Percentiles rank a stretch among this genome's conserved stretches.
Conservation (phyloP, 2,888 invertebrate species). For the Coenonympha glycerion region DNA sequence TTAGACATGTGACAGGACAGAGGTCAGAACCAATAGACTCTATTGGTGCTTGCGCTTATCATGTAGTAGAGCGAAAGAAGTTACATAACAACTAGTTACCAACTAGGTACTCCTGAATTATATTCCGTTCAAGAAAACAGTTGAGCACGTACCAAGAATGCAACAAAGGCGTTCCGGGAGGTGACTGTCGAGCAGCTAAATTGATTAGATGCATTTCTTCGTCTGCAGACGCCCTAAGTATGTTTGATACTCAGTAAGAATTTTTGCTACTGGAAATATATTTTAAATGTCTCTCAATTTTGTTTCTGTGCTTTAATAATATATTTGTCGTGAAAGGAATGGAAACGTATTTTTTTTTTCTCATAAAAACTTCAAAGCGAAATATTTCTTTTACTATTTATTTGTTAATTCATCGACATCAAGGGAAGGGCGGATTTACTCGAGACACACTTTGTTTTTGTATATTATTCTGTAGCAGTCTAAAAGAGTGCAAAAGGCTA, state of each 20-base stretch:
- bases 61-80: too few relatives aligned
- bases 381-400: conserved; percentile 17
- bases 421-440: not conserved
- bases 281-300: conserved; percentile 14
- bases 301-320: conserved; percentile 11
- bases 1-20: too few relatives aligned
- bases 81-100: not conserved
- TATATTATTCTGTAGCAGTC: too few relatives aligned
- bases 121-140: not conserved
- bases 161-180: not conserved
- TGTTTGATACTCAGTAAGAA: conserved; percentile 10
- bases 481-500: too few relatives aligned
- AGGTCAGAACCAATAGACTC: too few relatives aligned
- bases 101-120: not conserved
- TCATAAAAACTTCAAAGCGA: conserved; percentile 13
- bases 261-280: conserved; percentile 9
- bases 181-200: not conserved
- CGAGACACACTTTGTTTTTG: not conserved
- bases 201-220: not conserved
- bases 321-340: conserved; percentile 16
- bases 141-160: not conserved
- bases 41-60: too few relatives aligned
- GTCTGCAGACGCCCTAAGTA: conserved; percentile 1
- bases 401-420: conserved; percentile 4
- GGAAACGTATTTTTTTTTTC: conserved; percentile 17